Percentiles rank a stretch among this genome's conserved stretches.
phyloP scores from a whole-genome alignment of 2,888 invertebrate species.

The Caenorhabditis drosophilae region DNA sequence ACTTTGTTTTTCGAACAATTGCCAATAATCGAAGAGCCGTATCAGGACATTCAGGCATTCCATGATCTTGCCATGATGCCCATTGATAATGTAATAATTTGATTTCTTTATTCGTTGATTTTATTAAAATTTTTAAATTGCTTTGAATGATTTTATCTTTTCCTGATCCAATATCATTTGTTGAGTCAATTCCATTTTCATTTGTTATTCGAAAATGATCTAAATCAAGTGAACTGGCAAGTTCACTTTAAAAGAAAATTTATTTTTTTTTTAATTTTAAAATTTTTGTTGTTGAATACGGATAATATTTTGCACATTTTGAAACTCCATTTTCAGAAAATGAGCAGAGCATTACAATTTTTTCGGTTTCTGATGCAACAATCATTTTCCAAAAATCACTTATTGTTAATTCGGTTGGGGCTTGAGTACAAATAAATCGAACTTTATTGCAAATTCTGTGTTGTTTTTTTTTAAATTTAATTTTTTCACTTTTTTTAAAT shows the following conservation, averaged over 20 bases:
- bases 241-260: constrained; percentile 5
- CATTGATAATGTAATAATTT: constrained; percentile 18
- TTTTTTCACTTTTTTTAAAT: no score
- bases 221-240: constrained; percentile 2
- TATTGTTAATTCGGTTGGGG: constrained; percentile 14
- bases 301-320: constrained; percentile 27
- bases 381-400: constrained; percentile 28
- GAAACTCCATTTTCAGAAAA: constrained; percentile 15
- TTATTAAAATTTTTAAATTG: constrained; percentile 7
- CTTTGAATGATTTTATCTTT: constrained; percentile 10
- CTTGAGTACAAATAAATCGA: constrained; percentile 28
- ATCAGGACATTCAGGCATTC: constrained; percentile 22
- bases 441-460: constrained; percentile 5
- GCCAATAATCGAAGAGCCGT: constrained; percentile 6
- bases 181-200: constrained; percentile 9
- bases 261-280: no score
- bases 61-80: constrained; percentile 24
- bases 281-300: no score
- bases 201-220: constrained; percentile 7
- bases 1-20: constrained; percentile 12
- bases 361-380: constrained; percentile 5
- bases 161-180: neutral
- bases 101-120: constrained; percentile 7
- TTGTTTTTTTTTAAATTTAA: neutral
- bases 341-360: constrained; percentile 19